These are phyloP conservation scores for Hydrochoerus hydrochaeris DNA, from an alignment of 2,113 vertebrate species.

Conservation along the genomic window DNA sequence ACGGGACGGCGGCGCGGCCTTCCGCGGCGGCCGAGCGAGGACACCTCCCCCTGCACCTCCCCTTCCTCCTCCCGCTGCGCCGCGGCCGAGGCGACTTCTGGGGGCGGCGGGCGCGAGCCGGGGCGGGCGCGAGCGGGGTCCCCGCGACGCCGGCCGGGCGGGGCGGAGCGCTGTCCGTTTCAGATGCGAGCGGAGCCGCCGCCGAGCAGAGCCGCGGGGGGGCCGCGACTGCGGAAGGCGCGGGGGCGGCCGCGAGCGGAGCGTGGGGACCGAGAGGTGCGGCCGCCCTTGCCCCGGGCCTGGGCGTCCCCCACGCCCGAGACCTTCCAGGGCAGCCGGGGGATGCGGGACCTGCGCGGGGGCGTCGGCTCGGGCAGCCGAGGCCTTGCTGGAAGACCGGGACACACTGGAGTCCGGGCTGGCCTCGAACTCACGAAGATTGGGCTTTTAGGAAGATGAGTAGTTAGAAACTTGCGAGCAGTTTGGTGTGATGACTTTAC, in stretches of 20 bases:
- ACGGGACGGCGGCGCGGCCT: constrained; percentile 73
- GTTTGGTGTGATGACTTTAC: not conserved
- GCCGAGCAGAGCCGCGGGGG: not conserved
- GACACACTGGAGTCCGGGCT: no score
- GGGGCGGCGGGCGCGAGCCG: not conserved
- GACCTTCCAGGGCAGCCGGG: no score
- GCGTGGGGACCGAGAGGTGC: no score
- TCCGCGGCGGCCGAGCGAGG: constrained; percentile 12
- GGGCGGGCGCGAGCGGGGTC: not conserved
- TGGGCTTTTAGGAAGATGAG: not conserved
- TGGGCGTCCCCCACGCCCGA: no score
- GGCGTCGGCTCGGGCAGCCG: no score
- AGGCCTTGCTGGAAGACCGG: no score
- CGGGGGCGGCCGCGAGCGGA: no score
- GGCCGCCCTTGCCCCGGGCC: no score
- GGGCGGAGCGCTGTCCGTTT: not conserved
- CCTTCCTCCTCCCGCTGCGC: constrained; percentile 40
- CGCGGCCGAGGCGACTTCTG: not conserved
- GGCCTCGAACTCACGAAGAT: not conserved
- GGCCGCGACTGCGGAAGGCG: no score
- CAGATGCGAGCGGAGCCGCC: no score
- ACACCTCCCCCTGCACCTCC: constrained; percentile 66
- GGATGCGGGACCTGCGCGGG: no score
- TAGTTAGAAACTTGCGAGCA: not conserved
- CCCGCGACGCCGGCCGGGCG: not conserved